These are phyloP conservation scores for Harpagifer antarcticus DNA, from an alignment of 2,797 vertebrate species.

Conservation along the genomic window DNA sequence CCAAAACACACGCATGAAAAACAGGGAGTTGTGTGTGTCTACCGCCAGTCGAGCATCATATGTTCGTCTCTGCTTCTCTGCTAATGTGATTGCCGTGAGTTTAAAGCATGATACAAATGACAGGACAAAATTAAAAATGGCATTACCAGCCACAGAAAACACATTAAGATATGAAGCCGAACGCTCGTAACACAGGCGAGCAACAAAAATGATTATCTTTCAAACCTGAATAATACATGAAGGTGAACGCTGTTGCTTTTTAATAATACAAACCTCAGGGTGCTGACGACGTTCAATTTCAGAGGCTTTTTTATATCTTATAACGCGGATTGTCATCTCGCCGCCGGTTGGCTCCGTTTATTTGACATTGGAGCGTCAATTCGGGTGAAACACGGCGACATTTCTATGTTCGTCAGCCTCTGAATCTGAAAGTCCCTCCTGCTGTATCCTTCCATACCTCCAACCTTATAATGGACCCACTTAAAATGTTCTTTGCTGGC, in stretches of 20 bases:
- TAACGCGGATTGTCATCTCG: constrained; percentile 36
- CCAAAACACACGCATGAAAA: constrained; percentile 63
- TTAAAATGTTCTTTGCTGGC: not conserved
- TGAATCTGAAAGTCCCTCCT: not conserved
- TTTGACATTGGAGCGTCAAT: constrained; percentile 32
- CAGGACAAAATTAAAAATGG: constrained; percentile 23
- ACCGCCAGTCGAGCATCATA: constrained; percentile 61
- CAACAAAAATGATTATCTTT: constrained; percentile 10
- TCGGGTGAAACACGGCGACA: constrained; percentile 16
- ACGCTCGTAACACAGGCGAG: constrained; percentile 14
- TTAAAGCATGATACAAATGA: constrained; percentile 59
- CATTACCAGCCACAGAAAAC: constrained; percentile 42
- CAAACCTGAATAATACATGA: constrained; percentile 48
- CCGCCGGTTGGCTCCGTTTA: constrained; percentile 29
- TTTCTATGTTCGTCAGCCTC: constrained; percentile 28
- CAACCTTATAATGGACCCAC: not conserved
- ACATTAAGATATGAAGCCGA: constrained; percentile 31
- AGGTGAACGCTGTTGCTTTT: constrained; percentile 39
- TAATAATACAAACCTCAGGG: constrained; percentile 23
- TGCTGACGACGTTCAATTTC: constrained; percentile 43
- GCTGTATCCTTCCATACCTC: not conserved
- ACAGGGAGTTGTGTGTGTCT: constrained; percentile 49
- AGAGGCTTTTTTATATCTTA: constrained; percentile 34
- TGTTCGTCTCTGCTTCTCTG: constrained; percentile 38
- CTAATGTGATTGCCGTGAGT: constrained; percentile 71